A percentile compares a stretch with the other conserved stretches of the same genome.
These are phyloP conservation scores for Sarcophaga peregrina DNA, from an alignment of 1,140 invertebrate species.

Conservation along the genomic window DNA sequence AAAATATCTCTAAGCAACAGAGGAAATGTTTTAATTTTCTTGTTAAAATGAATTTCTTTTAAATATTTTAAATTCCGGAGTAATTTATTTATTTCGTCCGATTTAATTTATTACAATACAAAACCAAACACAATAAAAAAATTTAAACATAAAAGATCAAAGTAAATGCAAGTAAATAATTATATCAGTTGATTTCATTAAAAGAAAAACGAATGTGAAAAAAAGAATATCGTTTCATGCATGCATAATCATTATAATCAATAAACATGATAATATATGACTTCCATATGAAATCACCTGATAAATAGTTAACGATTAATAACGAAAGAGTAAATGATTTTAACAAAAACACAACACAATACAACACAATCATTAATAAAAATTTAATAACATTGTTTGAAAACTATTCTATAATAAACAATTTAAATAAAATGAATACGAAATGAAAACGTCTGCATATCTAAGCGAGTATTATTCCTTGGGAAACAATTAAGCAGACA, in stretches of 20 bases:
- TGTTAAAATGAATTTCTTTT: too few species aligned
- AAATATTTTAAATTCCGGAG: too few species aligned
- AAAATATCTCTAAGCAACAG: too few species aligned
- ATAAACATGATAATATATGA: constrained; percentile 25
- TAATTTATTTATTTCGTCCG: too few species aligned
- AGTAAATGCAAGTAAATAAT: too few species aligned
- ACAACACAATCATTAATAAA: constrained; percentile 24
- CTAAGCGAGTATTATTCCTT: too few species aligned
- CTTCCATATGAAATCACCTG: constrained; percentile 25
- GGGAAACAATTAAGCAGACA: too few species aligned
- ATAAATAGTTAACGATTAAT: constrained; percentile 35
- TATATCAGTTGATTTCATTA: too few species aligned
- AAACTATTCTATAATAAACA: constrained; percentile 29
- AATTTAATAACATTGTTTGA: constrained; percentile 35
- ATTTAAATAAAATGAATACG: not conserved
- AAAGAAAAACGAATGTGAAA: not conserved
- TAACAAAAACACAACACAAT: too few species aligned
- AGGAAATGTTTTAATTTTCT: too few species aligned
- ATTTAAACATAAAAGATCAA: not conserved
- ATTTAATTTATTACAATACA: not conserved
- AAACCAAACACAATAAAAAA: too few species aligned
- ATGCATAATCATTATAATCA: not conserved
- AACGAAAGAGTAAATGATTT: constrained; percentile 23
- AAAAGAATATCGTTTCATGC: not conserved
- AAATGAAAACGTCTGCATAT: too few species aligned